Evolutionary conservation across 1,140 invertebrate genomes (phyloP), one percentile per base, ranked within the genome.

Genomic region (Eupeodes corollae): DNA sequence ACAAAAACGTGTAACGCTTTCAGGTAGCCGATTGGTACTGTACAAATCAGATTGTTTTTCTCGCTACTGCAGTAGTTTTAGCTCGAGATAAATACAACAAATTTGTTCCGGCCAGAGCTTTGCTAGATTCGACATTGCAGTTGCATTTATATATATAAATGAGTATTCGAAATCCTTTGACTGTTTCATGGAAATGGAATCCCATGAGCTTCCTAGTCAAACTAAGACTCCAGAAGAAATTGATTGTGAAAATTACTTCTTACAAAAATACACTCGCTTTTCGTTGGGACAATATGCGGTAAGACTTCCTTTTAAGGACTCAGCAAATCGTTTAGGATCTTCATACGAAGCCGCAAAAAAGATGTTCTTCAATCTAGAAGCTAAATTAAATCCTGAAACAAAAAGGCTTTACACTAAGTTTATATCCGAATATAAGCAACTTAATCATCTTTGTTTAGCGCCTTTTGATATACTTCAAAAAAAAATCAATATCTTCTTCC

Each of bases 181-280:
- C 15, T 15, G 41, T 2, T 47, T 51, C 41, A 44, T 44, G 41
- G 18, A 47, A 32, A n/a, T 44, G 1, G 42, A 51, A 44, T 19
- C 15, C 2, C 39, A 34, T 15, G 15, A 12, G 18, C 14, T 26
- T 30, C 6, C n/a, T 14, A 12, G n/a, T n/a, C 5, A 3, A 2
- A 8, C 18, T 16, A 26, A 11, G 32, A 19, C 37, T 9, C 37
- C 31, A 19, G 44, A 50, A 21, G 38, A 35, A 13, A 9, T 35
- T 10, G 16, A 34, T 11, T 50, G 44, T 34, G 44, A 50, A 33
- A 16, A 16, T 12, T 15, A 44, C 30, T 47, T 50, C 31, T 18
- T 19, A 30, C 33, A 26, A 13, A n/a, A n/a, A n/a, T n/a, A 38
- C 34, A 12, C 8, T 32, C 14, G 45, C 5, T n/a, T 16, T 21